Evolutionary conservation across 2,888 invertebrate species (phyloP).

Genomic region (Phlogophora meticulosa): DNA sequence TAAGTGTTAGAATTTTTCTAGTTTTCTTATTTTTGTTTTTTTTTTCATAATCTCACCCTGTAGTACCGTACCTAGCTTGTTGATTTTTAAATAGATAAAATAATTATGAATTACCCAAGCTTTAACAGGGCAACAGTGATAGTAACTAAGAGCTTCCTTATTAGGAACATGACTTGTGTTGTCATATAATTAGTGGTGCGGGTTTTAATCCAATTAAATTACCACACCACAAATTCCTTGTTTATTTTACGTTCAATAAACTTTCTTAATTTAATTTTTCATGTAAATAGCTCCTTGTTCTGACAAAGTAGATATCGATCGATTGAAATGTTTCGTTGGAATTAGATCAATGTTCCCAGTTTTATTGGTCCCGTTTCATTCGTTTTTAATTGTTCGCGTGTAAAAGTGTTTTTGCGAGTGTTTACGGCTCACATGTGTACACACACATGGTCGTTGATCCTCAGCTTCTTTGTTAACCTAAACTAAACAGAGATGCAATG

Average conservation of each 20-base stretch:
- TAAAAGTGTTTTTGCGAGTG: slow-evolving; percentile 72
- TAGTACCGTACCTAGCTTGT: slow-evolving; percentile 4
- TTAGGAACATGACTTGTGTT: slow-evolving; percentile 66
- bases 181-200: slow-evolving; percentile 79
- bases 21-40: neutral
- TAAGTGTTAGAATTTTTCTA: neutral
- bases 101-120: slow-evolving; percentile 52
- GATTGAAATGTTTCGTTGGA: slow-evolving; percentile 23
- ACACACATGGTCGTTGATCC: slow-evolving; percentile 70
- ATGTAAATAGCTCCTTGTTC: slow-evolving; percentile 24
- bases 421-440: slow-evolving; percentile 72
- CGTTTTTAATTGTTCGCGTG: slow-evolving; percentile 65
- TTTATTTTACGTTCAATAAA: slow-evolving; percentile 68
- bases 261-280: slow-evolving; percentile 53
- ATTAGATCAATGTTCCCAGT: slow-evolving; percentile 36
- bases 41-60: neutral
- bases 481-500: slow-evolving; percentile 60
- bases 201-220: slow-evolving; percentile 82
- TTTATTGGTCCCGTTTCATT: slow-evolving; percentile 63
- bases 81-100: slow-evolving; percentile 43
- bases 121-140: slow-evolving; percentile 60
- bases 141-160: slow-evolving; percentile 65
- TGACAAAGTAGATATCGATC: neutral
- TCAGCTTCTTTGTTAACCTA: slow-evolving; percentile 43
- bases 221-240: slow-evolving; percentile 70